Base-by-base conservation (phyloP, 2,113 vertebrate genomes). In the Thamnaconus septentrionalis region DNA sequence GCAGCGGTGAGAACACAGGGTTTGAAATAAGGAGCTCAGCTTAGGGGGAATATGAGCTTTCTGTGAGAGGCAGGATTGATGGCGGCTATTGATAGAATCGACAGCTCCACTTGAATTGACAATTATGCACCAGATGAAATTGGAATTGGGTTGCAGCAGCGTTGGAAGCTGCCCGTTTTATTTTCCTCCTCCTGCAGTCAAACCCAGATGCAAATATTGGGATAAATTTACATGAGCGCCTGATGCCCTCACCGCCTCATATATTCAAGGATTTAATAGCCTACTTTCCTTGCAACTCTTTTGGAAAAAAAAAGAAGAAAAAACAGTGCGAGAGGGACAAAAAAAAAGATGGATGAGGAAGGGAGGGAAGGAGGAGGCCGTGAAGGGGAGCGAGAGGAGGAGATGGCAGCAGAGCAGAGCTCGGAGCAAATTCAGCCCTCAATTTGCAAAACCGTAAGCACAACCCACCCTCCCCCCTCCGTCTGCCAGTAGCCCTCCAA, bases 151-250 rank as follows among this genome's bases (percentile, higher is more conserved):
- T 74, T 78, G 69, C 73, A 73, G 74, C 75, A 76, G 59, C 79
- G 66, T 10, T 57, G 53, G 58, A 31, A 31, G 18, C 18, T 2
- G 55, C 75, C 69, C 65, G 64, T 66, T 80, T 75, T 31, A 31
- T 31, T 31, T 31, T 31, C 18, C 18, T 31, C 18, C 18, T 31
- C 18, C 74, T 59, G 68, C 75, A 66, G 63, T 66, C 60, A 83
- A 81, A 75, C 72, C 66, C 52, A 66, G 49, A 80, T 86, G 82
- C 78, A 87, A 87, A 85, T 86, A 84, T 83, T 83, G 56, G 66
- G 53, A 86, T 84, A 72, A 31, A 87, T 88, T 85, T 84, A 82
- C 75, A 76, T 70, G 76, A 73, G 61, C 5, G 43, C 71, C 71
- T 85, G 71, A 78, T 80, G 53, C 49, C 61, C 66, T 71, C 53